Percentiles rank a stretch among this genome's conserved stretches.
Conservation (phyloP, 2,888 invertebrate genomes). For the Furcula furcula region DNA sequence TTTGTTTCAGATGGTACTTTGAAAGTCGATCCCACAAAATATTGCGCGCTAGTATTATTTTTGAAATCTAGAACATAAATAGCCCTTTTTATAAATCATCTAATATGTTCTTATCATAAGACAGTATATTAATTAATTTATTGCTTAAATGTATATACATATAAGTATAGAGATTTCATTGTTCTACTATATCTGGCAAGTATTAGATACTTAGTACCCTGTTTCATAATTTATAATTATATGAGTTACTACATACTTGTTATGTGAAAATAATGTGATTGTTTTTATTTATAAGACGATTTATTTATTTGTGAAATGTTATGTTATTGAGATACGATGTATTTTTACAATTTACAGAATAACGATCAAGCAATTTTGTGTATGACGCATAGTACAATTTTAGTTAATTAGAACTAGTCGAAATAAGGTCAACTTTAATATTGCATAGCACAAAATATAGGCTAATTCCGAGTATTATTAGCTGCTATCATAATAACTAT, state of each 20-base stretch:
- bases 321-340: constrained; percentile 13
- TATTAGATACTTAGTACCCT: constrained; percentile 14
- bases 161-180: constrained; percentile 6
- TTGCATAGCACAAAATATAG: not conserved
- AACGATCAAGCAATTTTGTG: too few species aligned
- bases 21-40: too few species aligned
- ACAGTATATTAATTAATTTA: not conserved
- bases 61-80: constrained; percentile 21
- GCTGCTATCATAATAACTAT: too few species aligned
- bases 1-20: too few species aligned
- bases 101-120: not conserved
- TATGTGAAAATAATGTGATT: constrained; percentile 30
- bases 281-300: constrained; percentile 25
- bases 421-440: not conserved
- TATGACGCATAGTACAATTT: not conserved
- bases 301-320: constrained; percentile 28
- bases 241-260: too few species aligned
- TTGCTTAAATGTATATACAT: not conserved
- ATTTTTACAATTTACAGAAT: not conserved
- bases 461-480: too few species aligned
- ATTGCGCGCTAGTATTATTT: constrained; percentile 39
- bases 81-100: not conserved
- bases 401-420: not conserved
- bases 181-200: constrained; percentile 4
- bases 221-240: constrained; percentile 22